phyloP scores from a whole-genome alignment of 2,888 invertebrate species.

The Epinotia nisella region DNA sequence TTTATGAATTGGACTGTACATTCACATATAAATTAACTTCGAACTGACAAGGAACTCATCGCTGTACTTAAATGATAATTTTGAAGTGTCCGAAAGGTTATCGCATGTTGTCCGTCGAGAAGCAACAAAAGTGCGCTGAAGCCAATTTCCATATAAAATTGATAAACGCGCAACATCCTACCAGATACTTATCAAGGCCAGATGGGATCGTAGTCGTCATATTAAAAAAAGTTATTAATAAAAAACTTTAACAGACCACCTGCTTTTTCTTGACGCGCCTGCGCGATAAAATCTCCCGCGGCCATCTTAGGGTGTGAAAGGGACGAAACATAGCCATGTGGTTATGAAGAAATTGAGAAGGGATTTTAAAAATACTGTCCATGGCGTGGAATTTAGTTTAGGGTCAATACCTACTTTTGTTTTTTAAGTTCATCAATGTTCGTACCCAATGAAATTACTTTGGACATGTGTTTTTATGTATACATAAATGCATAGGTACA shows the following conservation, averaged over 20 bases:
- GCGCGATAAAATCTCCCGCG: constrained; percentile 40
- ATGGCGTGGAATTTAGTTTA: not conserved
- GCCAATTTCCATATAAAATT: constrained; percentile 23
- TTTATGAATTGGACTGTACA: too few species aligned
- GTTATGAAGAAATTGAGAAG: constrained; percentile 14
- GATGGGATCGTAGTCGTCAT: constrained; percentile 20
- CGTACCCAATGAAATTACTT: too few species aligned
- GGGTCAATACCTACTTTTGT: not conserved
- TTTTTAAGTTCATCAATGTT: too few species aligned
- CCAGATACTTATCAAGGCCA: constrained; percentile 17
- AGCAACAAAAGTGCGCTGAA: constrained; percentile 7
- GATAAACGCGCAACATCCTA: constrained; percentile 17
- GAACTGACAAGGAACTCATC: too few species aligned
- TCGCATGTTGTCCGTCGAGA: too few species aligned
- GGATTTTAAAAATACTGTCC: not conserved
- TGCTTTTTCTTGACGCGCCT: constrained; percentile 41
- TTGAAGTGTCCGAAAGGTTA: not conserved
- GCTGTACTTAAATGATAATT: too few species aligned
- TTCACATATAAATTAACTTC: too few species aligned
- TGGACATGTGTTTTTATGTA: too few species aligned
- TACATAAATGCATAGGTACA: too few species aligned
- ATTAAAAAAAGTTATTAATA: constrained; percentile 16
- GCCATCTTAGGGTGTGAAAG: constrained; percentile 39
- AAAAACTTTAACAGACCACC: constrained; percentile 36
- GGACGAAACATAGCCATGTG: constrained; percentile 40